Conservation (phyloP, 2,113 vertebrate genomes). For the Daphoenositta chrysoptera region DNA sequence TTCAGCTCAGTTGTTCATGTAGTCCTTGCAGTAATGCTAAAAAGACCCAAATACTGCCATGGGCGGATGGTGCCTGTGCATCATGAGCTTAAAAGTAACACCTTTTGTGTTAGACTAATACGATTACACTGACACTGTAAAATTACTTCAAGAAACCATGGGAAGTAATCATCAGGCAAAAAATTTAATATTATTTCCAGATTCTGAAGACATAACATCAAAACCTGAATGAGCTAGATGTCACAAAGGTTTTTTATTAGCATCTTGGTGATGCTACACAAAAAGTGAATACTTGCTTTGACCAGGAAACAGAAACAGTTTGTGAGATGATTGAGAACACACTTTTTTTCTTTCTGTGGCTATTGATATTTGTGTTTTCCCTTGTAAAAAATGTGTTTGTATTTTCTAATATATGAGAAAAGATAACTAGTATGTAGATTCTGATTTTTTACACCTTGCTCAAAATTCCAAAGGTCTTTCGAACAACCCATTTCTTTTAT, state of each 20-base stretch:
- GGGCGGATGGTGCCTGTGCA: not conserved
- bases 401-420: not conserved
- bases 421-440: not conserved
- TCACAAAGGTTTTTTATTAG: not conserved
- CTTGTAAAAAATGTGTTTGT: not conserved
- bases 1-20: not conserved
- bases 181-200: not conserved
- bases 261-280: not conserved
- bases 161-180: not conserved
- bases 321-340: not conserved
- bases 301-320: accelerated
- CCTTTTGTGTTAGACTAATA: not conserved
- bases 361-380: not conserved
- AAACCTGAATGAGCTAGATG: not conserved
- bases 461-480: not conserved
- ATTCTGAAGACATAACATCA: not conserved
- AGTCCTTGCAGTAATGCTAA: not conserved
- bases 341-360: not conserved
- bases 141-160: not conserved
- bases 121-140: not conserved
- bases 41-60: not conserved
- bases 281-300: not conserved
- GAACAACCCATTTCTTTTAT: not conserved
- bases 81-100: not conserved
- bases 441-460: not conserved